Conservation (phyloP, 2,113 vertebrate genomes). For the Notarius quadriscutis region DNA sequence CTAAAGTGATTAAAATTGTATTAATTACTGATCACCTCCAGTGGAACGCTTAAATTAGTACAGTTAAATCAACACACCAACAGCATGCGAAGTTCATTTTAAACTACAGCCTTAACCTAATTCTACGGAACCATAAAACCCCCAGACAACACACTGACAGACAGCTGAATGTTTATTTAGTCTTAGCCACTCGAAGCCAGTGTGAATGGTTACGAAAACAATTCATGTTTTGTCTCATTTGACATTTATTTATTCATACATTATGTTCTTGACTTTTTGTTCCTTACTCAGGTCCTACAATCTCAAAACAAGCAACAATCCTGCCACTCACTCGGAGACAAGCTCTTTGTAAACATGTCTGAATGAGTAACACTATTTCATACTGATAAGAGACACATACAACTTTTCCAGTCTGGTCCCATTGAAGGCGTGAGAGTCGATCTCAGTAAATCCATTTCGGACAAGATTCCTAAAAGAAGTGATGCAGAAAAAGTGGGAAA, state of each 20-base stretch:
- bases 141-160: neutral
- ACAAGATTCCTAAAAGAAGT: slow-evolving; percentile 80
- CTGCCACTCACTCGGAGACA: slow-evolving; percentile 26
- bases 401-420: slow-evolving; percentile 85
- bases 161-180: slow-evolving; percentile 11
- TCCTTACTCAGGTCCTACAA: slow-evolving; percentile 47
- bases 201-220: slow-evolving; percentile 38
- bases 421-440: slow-evolving; percentile 86
- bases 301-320: slow-evolving; percentile 21
- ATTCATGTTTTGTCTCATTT: slow-evolving; percentile 71
- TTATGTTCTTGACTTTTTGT: slow-evolving; percentile 62
- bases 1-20: slow-evolving; percentile 64
- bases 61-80: neutral
- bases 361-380: neutral
- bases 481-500: slow-evolving; percentile 23
- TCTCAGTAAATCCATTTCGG: slow-evolving; percentile 87
- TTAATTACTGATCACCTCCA: neutral
- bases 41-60: neutral
- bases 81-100: neutral
- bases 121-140: neutral
- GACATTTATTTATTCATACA: slow-evolving; percentile 65
- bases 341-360: slow-evolving; percentile 14
- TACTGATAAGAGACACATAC: slow-evolving; percentile 71
- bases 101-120: neutral
- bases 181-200: neutral